Base-by-base conservation (phyloP, 1,140 invertebrate genomes). In the Drosophila asahinai region DNA sequence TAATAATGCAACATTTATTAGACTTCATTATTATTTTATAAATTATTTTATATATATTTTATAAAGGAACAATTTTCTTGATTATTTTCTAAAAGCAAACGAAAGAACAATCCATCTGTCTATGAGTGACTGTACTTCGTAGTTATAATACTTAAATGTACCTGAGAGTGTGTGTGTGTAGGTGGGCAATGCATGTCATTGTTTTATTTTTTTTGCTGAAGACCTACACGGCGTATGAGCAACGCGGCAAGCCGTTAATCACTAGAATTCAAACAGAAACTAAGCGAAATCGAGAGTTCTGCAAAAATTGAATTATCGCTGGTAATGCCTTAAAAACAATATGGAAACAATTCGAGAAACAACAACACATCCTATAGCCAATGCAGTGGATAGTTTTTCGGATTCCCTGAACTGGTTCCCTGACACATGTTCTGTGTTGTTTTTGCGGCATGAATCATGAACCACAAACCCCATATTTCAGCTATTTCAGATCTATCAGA, bases 161-260 rank as follows among this genome's bases (percentile, higher is more conserved):
- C 38, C 17, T n/a, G 33, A 38, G 52, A n/a, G 7, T 40, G n/a
- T 58, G n/a, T 58, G n/a, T 42, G 62, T 79, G 55, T 65, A 33
- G 33, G 49, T 66, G 22, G 36, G 49, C 49, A 76, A 40, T 80
- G 59, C 79, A 72, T 81, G 59, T 82, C 73, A 82, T 64, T 82
- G 74, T 60, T 78, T 58, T 73, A 33, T 27, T 52, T 52, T 9
- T 5, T 5, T 36, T 43, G 45, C 42, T 27, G 15, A 19, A 52
- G 36, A 45, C 38, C 36, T n/a, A 65, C 17, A 15, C 15, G 36
- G 22, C 61, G 65, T 65, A 68, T 68, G 45, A 66, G 61, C 47
- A 68, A 66, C 48, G 40, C 43, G 38, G 17, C 38, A 61, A 51
- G 61, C 27, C 38, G 60, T 65, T 65, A 30, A 60, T 65, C 54